These are phyloP conservation scores for Zaprionus nigranus DNA, from an alignment of 1,140 invertebrate genomes.

Conservation along the genomic window DNA sequence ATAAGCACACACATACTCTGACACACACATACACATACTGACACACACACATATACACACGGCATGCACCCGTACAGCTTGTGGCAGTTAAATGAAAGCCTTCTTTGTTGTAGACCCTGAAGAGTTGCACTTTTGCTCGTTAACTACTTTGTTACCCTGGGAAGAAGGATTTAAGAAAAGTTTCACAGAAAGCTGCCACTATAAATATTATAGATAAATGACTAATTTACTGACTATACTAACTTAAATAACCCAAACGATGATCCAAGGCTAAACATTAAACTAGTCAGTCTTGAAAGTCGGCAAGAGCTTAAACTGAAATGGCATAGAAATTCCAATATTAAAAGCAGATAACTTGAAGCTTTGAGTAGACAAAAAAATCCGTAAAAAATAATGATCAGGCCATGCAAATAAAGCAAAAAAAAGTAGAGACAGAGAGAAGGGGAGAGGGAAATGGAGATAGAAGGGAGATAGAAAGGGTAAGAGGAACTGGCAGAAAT, in stretches of 20 bases:
- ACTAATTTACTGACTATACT: too few relatives aligned
- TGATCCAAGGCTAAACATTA: neutral
- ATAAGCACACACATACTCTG: constrained; percentile 61
- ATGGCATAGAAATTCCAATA: neutral
- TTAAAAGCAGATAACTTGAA: neutral
- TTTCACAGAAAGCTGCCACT: neutral
- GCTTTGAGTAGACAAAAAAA: neutral
- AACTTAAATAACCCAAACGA: too few relatives aligned
- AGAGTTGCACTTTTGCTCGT: neutral
- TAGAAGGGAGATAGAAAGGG: too few relatives aligned
- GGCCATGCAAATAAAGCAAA: constrained; percentile 40
- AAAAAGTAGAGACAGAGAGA: neutral
- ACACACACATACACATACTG: neutral
- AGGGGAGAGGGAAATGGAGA: too few relatives aligned
- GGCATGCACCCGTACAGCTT: constrained; percentile 22
- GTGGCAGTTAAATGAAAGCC: constrained; percentile 2
- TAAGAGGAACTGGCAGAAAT: neutral
- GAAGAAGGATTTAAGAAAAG: neutral
- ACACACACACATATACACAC: neutral
- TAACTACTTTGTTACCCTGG: neutral
- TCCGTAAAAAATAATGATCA: constrained; percentile 19
- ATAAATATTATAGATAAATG: neutral
- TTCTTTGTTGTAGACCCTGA: neutral
- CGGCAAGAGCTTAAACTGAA: neutral
- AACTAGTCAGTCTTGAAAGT: neutral